Percentiles rank a stretch among this genome's conserved stretches.
These are phyloP conservation scores for Saccostrea echinata DNA, from an alignment of 1,140 invertebrate genomes.

Conservation along the genomic window DNA sequence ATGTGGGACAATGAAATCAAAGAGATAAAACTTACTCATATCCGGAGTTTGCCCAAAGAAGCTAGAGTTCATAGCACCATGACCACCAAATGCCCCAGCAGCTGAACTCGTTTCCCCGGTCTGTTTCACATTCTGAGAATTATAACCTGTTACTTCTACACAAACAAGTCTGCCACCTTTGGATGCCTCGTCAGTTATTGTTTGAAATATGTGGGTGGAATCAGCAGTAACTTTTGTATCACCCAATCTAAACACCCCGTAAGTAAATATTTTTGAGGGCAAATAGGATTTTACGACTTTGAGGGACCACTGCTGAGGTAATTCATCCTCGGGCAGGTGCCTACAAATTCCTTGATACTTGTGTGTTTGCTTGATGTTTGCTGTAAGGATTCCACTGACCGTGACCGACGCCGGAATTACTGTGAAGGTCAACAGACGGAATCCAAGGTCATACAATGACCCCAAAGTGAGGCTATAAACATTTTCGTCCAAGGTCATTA, in stretches of 20 bases:
- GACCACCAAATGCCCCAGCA: neutral
- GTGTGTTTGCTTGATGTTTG: constrained; percentile 25
- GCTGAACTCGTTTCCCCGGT: neutral
- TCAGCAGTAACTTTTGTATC: constrained; percentile 47
- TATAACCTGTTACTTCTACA: constrained; percentile 66
- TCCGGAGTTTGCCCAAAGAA: constrained; percentile 43
- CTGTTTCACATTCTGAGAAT: constrained; percentile 19
- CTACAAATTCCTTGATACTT: constrained; percentile 52
- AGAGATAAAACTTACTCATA: constrained; percentile 27
- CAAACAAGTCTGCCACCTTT: constrained; percentile 65
- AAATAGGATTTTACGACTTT: constrained; percentile 65
- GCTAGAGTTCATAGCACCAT: neutral
- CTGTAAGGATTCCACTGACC: constrained; percentile 40
- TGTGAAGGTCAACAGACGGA: constrained; percentile 42
- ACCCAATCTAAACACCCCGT: constrained; percentile 52
- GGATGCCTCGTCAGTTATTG: constrained; percentile 59
- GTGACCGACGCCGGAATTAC: constrained; percentile 49
- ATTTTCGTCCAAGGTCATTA: constrained; percentile 31
- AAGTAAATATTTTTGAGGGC: constrained; percentile 48
- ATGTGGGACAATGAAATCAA: no score
- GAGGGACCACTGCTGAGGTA: constrained; percentile 57
- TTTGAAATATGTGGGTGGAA: constrained; percentile 59
- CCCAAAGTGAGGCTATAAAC: constrained; percentile 36
- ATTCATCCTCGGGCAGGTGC: constrained; percentile 15
- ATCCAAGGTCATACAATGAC: constrained; percentile 51